phyloP scores from a whole-genome alignment of 2,888 invertebrate genomes.

The Poecilobothrus nobilitatus region DNA sequence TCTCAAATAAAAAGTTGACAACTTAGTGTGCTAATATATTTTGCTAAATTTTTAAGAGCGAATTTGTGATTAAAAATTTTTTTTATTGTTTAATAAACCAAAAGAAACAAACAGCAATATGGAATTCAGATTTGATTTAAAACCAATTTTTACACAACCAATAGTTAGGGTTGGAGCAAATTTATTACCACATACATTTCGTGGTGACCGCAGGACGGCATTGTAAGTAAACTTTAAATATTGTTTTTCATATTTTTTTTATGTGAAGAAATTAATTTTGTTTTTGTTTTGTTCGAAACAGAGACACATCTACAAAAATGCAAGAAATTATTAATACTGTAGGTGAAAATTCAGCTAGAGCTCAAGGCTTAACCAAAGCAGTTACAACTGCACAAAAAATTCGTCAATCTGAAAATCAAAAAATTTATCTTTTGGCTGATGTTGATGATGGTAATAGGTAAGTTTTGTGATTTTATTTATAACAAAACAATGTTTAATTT shows the following conservation, averaged over 20 bases:
- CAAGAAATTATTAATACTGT: conserved; percentile 59
- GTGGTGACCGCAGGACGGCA: conserved; percentile 47
- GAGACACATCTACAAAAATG: conserved; percentile 53
- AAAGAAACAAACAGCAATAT: conserved; percentile 29
- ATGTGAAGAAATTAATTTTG: background rate
- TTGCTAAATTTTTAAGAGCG: no score
- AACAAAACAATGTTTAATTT: background rate
- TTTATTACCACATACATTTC: conserved; percentile 49
- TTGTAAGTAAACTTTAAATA: conserved; percentile 37
- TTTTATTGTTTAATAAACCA: background rate
- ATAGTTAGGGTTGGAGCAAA: conserved; percentile 47
- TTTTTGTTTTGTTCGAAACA: conserved; percentile 26
- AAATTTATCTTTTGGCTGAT: conserved; percentile 41
- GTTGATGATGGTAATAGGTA: conserved; percentile 49
- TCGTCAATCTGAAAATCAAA: conserved; percentile 47
- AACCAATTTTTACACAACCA: conserved; percentile 46
- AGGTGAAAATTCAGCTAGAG: conserved; percentile 63
- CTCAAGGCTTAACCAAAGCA: conserved; percentile 63
- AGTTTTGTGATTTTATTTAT: conserved; percentile 31
- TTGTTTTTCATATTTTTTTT: background rate
- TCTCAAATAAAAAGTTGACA: no score
- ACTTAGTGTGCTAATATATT: no score
- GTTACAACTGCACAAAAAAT: conserved; percentile 66
- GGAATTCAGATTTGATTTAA: conserved; percentile 51
- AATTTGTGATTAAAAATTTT: no score